Conservation (phyloP, 2,888 invertebrate species). For the Polylopha cassiicola region DNA sequence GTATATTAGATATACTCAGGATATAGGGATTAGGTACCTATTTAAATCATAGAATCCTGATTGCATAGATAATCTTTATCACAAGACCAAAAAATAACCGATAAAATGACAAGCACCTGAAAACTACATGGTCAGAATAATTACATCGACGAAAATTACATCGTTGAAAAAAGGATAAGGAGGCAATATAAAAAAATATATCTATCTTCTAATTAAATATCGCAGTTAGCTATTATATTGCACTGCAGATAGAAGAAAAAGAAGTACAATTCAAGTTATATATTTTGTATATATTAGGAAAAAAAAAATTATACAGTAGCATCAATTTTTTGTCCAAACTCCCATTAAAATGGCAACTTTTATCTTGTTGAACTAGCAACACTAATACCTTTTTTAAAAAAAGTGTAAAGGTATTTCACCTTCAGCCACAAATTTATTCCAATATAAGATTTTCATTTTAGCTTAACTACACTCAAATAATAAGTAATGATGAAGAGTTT, state of each 20-base stretch:
- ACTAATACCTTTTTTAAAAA: slow-evolving; percentile 28
- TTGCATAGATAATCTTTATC: too few species aligned
- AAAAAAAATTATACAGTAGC: slow-evolving; percentile 21
- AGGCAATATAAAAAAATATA: too few species aligned
- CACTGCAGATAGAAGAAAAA: slow-evolving; percentile 17
- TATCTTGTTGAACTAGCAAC: slow-evolving; percentile 30
- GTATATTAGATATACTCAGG: slow-evolving; percentile 3
- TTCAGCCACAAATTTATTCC: slow-evolving; percentile 35
- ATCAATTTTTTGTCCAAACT: slow-evolving; percentile 24
- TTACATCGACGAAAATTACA: too few species aligned
- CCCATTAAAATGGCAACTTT: slow-evolving; percentile 26
- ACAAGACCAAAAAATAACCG: too few species aligned
- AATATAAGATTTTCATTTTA: slow-evolving; percentile 19
- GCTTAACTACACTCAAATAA: slow-evolving; percentile 80
- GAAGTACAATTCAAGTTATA: slow-evolving; percentile 3
- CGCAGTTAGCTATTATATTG: slow-evolving; percentile 1
- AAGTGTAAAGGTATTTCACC: slow-evolving; percentile 27
- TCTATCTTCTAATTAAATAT: too few species aligned
- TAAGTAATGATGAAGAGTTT: slow-evolving; percentile 80
- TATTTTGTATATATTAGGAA: background rate
- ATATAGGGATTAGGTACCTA: too few species aligned
- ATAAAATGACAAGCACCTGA: too few species aligned
- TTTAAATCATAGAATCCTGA: too few species aligned
- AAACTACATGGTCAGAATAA: too few species aligned
- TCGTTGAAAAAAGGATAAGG: too few species aligned